Conservation (phyloP, 2,113 vertebrate genomes). For the Aptenodytes patagonicus region DNA sequence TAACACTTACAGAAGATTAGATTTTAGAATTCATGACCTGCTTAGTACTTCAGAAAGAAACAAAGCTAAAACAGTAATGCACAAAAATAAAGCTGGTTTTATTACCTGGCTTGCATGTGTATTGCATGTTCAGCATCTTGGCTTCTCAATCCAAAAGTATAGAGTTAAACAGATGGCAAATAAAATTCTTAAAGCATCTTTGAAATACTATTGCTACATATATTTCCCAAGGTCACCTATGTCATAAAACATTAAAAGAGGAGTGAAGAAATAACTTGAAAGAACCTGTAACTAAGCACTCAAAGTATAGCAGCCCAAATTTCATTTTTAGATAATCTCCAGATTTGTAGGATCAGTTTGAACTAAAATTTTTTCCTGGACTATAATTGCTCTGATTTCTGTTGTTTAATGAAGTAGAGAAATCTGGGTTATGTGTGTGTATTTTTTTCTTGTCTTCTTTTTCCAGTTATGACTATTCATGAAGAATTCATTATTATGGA, state of each 20-base stretch:
- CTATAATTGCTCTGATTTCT: not conserved
- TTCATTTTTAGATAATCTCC: not conserved
- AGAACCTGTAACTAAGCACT: not conserved
- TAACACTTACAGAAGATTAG: slow-evolving; percentile 1
- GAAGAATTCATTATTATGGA: not conserved
- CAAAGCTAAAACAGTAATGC: not conserved
- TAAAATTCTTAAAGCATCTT: not conserved
- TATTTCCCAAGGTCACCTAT: not conserved
- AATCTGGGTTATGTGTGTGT: not conserved
- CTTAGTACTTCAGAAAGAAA: not conserved
- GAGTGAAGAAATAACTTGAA: not conserved
- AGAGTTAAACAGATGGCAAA: slow-evolving; percentile 17
- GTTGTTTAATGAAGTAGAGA: not conserved
- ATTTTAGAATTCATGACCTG: not conserved
- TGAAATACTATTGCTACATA: not conserved
- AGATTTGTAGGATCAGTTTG: not conserved
- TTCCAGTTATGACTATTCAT: not conserved
- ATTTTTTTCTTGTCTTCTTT: not conserved
- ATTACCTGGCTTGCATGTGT: not conserved
- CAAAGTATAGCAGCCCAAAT: not conserved
- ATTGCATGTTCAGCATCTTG: not conserved
- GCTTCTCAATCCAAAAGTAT: not conserved
- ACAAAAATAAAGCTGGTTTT: not conserved
- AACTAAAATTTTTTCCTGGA: not conserved
- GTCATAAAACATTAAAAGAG: not conserved